phyloP scores from a whole-genome alignment of 2,797 vertebrate species.

The Balearica regulorum region DNA sequence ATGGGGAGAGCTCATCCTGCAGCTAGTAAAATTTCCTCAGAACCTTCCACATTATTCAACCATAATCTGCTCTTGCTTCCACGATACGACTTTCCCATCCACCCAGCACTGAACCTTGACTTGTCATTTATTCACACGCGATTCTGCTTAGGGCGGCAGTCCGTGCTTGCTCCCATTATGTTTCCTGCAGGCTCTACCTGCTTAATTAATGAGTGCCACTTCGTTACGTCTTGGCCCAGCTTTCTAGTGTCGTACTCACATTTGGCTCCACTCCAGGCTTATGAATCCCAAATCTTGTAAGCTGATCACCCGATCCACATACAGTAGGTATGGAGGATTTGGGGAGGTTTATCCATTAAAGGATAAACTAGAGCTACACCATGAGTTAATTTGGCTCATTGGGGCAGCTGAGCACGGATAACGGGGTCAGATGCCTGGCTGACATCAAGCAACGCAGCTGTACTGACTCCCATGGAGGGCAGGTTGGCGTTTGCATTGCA shows the following conservation, averaged over 20 bases:
- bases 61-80: not conserved
- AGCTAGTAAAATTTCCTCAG: not conserved
- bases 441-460: not conserved
- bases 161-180: not conserved
- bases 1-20: not conserved
- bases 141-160: not conserved
- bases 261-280: not conserved
- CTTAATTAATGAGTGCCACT: not conserved
- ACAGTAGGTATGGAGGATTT: not conserved
- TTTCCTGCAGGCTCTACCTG: not conserved
- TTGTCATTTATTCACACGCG: not conserved
- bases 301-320: accelerated
- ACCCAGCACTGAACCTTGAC: not conserved
- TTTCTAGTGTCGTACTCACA: not conserved
- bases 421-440: accelerated
- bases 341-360: not conserved
- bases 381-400: not conserved
- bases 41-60: not conserved
- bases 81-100: not conserved
- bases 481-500: not conserved
- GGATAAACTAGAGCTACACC: not conserved
- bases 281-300: not conserved
- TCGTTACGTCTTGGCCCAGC: not conserved
- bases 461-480: not conserved
- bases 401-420: not conserved